Evolutionary conservation across 2,888 invertebrate species (phyloP), one percentile per base, ranked within the genome.

Genomic region (Tenthredo amoena): DNA sequence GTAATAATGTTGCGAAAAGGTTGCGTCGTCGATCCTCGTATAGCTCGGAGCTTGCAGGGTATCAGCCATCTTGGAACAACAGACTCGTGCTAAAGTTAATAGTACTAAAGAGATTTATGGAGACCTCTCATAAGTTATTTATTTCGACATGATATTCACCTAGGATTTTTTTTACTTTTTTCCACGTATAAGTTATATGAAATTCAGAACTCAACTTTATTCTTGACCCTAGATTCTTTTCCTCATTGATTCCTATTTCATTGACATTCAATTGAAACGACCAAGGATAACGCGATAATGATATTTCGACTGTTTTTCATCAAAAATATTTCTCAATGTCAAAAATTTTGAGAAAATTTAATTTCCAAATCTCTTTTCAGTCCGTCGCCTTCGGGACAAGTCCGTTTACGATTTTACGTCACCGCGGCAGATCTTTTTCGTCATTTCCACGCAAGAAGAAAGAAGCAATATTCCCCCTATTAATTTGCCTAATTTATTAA

Each of bases 401-500:
- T 31, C 15, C 40, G 62, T 58, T 62, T n/a, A 43, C 47, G 58
- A 6, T 9, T 58, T 9, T 40, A 9, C 62, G 12, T 62, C 43
- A 43, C 18, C 9, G 21, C 21, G 21, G 65, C 15, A 37, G 10
- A 50, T 68, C 68, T 83, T 68, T 58, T 83, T 83, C 47, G 83
- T 83, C 83, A 83, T 68, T 83, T 83, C 31, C 83, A 83, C 47
- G 43, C 34, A 83, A 43, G 83, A 83, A 83, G 47, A 83, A 68
- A 81, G 81, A 65, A 62, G 81, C 81, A 31, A 55, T 81, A 62
- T 71, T 47, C 68, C 65, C 68, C 43, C 76, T 18, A n/a, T 76
- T 40, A 74, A 84, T 84, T 84, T 84, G 85, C 88, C 87, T 89
- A 88, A 90, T 89, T 88, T 88, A 91, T 91, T 91, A 91, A 91